phyloP scores from a whole-genome alignment of 92 coral and sea anemone species.

The Virgularia gustaviana region DNA sequence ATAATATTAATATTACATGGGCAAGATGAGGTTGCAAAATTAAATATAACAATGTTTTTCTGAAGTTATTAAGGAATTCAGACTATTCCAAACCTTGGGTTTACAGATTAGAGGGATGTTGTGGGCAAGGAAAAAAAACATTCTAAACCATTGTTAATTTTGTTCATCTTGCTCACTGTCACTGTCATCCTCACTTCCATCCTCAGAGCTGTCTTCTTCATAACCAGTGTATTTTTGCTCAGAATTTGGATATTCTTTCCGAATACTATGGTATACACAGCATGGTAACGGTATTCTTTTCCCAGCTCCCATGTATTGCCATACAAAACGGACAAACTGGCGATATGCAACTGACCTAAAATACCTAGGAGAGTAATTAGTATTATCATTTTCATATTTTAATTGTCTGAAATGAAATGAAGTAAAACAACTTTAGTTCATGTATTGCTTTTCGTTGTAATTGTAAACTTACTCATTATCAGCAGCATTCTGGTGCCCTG shows the following conservation, averaged over 20 bases:
- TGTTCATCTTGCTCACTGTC: too few species aligned
- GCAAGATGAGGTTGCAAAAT: too few species aligned
- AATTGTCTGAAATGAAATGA: not conserved
- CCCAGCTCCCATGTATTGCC: slow-evolving; percentile 41
- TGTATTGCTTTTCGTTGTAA: not conserved
- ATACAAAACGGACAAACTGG: slow-evolving; percentile 56
- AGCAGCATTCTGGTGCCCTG: not conserved
- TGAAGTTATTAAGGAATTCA: too few species aligned
- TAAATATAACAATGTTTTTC: too few species aligned
- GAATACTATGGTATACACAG: slow-evolving; percentile 49
- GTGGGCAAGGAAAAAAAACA: too few species aligned
- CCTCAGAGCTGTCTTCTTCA: slow-evolving; percentile 14
- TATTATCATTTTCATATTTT: too few species aligned
- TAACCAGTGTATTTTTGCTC: slow-evolving; percentile 25
- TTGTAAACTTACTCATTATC: not conserved
- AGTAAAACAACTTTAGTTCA: not conserved
- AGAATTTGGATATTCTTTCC: slow-evolving; percentile 29
- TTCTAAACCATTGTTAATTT: too few species aligned
- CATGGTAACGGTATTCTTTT: slow-evolving; percentile 55
- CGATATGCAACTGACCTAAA: slow-evolving; percentile 60
- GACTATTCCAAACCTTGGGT: too few species aligned
- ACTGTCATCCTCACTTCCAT: too few species aligned
- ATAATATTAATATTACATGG: too few species aligned
- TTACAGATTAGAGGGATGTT: too few species aligned
- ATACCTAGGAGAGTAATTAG: slow-evolving; percentile 34